Evolutionary conservation across 2,113 vertebrate species (phyloP), one percentile per base, ranked within the genome.

Genomic region (Aplodontia rufa): DNA sequence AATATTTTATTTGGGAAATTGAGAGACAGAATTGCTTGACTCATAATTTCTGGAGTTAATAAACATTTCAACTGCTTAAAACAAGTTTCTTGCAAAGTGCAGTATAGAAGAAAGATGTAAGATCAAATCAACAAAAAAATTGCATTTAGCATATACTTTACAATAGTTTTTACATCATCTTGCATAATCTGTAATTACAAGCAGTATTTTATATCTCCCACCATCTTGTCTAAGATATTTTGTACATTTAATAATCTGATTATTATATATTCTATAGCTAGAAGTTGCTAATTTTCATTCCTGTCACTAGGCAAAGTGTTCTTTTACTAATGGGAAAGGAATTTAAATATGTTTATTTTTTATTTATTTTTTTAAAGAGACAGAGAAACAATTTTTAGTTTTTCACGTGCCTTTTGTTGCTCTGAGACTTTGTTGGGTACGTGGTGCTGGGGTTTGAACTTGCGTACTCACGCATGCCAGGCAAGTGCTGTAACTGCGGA

Each of bases 231-330:
- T 64, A 64, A 42, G 12, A 64, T 51, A 69, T 42, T 60, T n/a
- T 90, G 1, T 55, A 55, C 35, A 53, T n/a, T n/a, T 83, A 16
- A 90, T 47, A 92, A 26, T 71, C 80, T 80, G 84, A 84, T 69
- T 66, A 81, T 60, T 66, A 81, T 60, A 80, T 51, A 71, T n/a
- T 91, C n/a, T 91, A 11, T 66, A 26, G 30, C 37, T 32, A 92
- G 53, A 84, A 80, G 26, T n/a, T 78, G 68, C n/a, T 76, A 47
- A 40, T 84, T 84, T 91, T 95, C 32, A 94, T 91, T 90, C 47
- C 79, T 90, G 49, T 13, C 58, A 93, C 51, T n/a, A 76, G 79
- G 72, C 84, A 72, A 68, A 80, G 30, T 17, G 3, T 66, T 47
- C 12, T 40, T 90, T 79, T 51, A 68, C 40, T 88, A 87, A 35